Evolutionary conservation across 2,113 vertebrate species (phyloP).

Genomic region (Etheostoma spectabile): DNA sequence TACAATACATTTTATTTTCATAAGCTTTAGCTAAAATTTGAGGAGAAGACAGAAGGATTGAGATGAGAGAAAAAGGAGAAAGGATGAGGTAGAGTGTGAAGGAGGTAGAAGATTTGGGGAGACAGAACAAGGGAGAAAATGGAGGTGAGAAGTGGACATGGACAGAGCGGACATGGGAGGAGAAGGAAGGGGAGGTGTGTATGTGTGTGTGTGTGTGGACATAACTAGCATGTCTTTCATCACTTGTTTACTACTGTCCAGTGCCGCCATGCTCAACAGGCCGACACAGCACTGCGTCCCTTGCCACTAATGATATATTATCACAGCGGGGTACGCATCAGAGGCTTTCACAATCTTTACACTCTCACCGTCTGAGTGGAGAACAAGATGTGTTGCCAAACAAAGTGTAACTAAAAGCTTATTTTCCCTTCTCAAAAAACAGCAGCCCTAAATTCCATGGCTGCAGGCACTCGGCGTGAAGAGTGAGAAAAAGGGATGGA

Average conservation of each 20-base stretch:
- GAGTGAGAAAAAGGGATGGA: slow-evolving; percentile 47
- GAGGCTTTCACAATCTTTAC: slow-evolving; percentile 62
- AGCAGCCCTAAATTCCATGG: slow-evolving; percentile 64
- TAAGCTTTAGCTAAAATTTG: not conserved
- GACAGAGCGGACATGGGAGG: not conserved
- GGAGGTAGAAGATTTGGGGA: not conserved
- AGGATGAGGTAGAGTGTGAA: not conserved
- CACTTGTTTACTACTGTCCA: slow-evolving; percentile 48
- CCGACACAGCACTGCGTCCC: slow-evolving; percentile 29
- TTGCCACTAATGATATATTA: slow-evolving; percentile 57
- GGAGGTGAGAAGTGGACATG: not conserved
- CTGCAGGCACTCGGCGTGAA: slow-evolving; percentile 42
- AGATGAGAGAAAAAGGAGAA: no score
- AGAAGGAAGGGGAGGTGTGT: not conserved
- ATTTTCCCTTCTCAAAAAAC: slow-evolving; percentile 24
- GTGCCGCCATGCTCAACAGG: slow-evolving; percentile 37
- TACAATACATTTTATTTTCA: not conserved
- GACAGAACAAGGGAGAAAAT: not conserved
- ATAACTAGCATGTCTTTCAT: slow-evolving; percentile 55
- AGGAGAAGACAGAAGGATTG: no score
- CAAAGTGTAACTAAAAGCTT: slow-evolving; percentile 68
- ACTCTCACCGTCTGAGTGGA: slow-evolving; percentile 47
- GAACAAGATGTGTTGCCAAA: slow-evolving; percentile 74
- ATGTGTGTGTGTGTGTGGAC: slow-evolving; percentile 1
- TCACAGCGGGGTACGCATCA: slow-evolving; percentile 47